These are phyloP conservation scores for Thomomys bottae DNA, from an alignment of 2,113 vertebrate species.

Conservation along the genomic window DNA sequence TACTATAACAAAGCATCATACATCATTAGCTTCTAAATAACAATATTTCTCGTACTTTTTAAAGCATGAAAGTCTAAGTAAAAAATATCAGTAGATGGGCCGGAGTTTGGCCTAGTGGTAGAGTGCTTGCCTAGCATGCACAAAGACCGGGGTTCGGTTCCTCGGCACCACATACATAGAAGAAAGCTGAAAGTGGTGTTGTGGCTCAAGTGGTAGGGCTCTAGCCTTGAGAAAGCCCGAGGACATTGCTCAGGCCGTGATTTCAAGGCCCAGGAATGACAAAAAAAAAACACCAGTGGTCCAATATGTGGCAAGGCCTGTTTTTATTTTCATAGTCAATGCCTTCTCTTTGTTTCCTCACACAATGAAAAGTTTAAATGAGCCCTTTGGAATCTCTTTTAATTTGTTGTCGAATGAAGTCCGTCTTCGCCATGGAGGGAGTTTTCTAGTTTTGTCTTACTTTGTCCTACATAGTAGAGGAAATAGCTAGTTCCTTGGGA, in stretches of 20 bases:
- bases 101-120: no score
- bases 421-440: background rate
- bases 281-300: no score
- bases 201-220: no score
- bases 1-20: background rate
- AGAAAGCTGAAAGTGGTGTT: no score
- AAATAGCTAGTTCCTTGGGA: background rate
- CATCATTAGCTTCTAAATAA: background rate
- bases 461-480: background rate
- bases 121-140: no score
- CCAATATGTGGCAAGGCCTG: background rate
- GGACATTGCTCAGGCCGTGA: no score
- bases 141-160: no score
- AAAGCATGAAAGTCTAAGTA: background rate
- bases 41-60: background rate
- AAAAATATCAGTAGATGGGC: no score
- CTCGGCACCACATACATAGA: no score
- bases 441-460: background rate
- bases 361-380: no score
- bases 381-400: background rate
- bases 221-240: no score
- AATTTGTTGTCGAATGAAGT: background rate
- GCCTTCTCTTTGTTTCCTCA: background rate
- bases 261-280: no score
- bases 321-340: background rate